Percentiles rank a stretch among this genome's conserved stretches.
Conservation (phyloP, 1,140 invertebrate genomes). For the Bombus sylvicola region DNA sequence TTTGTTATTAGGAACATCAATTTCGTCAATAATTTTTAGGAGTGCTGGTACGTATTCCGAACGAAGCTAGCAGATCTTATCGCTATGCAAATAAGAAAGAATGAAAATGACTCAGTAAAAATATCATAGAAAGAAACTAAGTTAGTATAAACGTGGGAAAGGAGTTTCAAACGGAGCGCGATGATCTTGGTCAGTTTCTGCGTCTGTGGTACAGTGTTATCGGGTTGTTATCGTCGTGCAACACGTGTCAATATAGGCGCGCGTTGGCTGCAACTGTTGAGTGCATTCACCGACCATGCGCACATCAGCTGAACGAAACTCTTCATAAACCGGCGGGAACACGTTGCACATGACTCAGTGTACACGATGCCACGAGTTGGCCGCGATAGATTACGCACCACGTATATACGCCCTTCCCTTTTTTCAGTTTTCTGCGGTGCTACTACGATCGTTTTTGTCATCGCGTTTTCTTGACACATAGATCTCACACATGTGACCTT, state of each 20-base stretch:
- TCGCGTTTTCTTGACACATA: conserved; percentile 17
- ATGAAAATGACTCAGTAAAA: neutral
- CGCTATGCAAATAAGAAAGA: neutral
- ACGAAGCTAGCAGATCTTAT: neutral
- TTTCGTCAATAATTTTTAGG: neutral
- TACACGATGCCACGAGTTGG: conserved; percentile 50
- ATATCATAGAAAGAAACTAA: neutral
- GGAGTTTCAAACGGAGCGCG: neutral
- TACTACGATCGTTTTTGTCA: neutral
- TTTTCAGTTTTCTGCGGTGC: conserved; percentile 16
- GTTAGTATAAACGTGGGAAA: neutral
- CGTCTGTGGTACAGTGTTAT: conserved; percentile 40
- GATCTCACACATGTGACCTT: neutral
- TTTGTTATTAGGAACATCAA: neutral
- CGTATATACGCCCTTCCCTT: conserved; percentile 36
- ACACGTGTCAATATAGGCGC: conserved; percentile 47
- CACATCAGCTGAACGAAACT: conserved; percentile 29
- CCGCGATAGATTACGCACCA: conserved; percentile 43
- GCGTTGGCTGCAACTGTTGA: conserved; percentile 12
- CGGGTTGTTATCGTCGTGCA: conserved; percentile 41
- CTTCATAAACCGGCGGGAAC: conserved; percentile 57
- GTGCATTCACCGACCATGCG: conserved; percentile 59
- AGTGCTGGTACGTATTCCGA: neutral
- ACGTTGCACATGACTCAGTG: conserved; percentile 57
- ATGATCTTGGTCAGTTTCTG: conserved; percentile 10